Base-by-base conservation (phyloP, 2,797 vertebrate genomes). In the Chromis chromis region DNA sequence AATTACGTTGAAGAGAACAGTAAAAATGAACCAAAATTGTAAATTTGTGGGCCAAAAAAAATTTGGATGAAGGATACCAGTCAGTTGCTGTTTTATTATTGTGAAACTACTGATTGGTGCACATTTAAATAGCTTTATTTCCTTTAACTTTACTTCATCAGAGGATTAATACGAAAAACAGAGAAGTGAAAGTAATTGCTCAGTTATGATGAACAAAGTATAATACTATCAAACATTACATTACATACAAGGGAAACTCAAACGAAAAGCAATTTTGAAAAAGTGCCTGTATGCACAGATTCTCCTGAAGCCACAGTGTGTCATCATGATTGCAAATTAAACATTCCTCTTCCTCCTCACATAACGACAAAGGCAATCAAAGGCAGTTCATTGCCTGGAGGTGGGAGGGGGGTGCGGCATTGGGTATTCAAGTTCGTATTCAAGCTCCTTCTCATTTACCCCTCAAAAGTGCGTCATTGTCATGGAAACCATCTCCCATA, bases 401-500 rank as follows among this genome's bases (percentile, higher is more conserved):
- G 65, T 36, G 33, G 62, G 56, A 39, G 17, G 48, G 19, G 7
- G 25, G 22, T 42, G n/a, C 49, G 21, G 19, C 8, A 42, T 31
- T 39, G 24, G 12, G 54, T 63, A 36, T 76, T 21, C 70, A 79
- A 62, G 60, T 77, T 89, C 55, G 67, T 73, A 71, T 78, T 82
- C 55, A 66, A 78, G 36, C 55, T 74, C 50, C 11, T 67, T 70
- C 55, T 64, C 63, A 83, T 81, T 76, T 75, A 69, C 79, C 62
- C 25, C 48, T 86, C 55, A 70, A 79, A 88, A 80, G 61, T 54
- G 65, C 65, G 82, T 77, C 76, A 88, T 86, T 87, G 87, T 87
- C 87, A 91, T 91, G 86, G 87, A 89, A 92, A 90, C 85, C 65
- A 61, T 78, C 76, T 87, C 64, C 49, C 36, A 56, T 69, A 76